These are phyloP conservation scores for Lepisosteus oculatus DNA, from an alignment of 2,113 vertebrate species.

Conservation along the genomic window DNA sequence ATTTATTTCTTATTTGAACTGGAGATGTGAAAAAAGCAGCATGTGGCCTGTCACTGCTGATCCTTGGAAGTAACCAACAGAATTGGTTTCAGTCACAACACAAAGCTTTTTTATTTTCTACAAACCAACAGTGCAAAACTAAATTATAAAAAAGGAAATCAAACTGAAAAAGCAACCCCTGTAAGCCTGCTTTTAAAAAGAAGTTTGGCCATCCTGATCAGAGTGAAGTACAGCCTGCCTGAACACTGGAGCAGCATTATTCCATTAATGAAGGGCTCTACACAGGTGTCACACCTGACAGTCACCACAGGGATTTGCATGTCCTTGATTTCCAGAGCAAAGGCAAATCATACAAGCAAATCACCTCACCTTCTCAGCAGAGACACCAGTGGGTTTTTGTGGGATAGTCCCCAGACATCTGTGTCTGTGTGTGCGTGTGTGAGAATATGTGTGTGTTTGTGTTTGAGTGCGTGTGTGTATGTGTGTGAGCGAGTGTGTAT, in stretches of 20 bases:
- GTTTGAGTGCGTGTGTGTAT: too few relatives aligned
- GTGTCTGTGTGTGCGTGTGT: too few relatives aligned
- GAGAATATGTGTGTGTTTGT: too few relatives aligned
- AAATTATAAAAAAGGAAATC: constrained; percentile 24
- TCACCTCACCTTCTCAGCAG: background rate
- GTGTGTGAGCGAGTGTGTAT: too few relatives aligned
- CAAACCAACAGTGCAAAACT: constrained; percentile 27
- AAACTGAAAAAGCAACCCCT: constrained; percentile 2
- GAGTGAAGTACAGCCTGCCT: background rate
- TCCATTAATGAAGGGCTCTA: constrained; percentile 46
- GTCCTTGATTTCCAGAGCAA: constrained; percentile 24
- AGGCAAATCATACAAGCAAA: constrained; percentile 31
- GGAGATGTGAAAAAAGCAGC: constrained; percentile 43
- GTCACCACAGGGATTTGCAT: constrained; percentile 17
- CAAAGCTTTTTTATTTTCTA: constrained; percentile 32
- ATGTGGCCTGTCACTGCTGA: constrained; percentile 8
- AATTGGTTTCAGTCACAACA: constrained; percentile 30
- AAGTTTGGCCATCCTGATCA: background rate
- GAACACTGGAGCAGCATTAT: constrained; percentile 32
- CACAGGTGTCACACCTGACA: constrained; percentile 4
- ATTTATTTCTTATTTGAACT: constrained; percentile 57
- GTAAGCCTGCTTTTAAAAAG: constrained; percentile 13
- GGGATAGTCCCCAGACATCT: too few relatives aligned
- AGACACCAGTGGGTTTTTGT: too few relatives aligned
- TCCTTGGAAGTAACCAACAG: constrained; percentile 26